Evolutionary conservation across 2,888 invertebrate genomes (phyloP), one percentile per base, ranked within the genome.

Genomic region (Gymnocheta viridis): DNA sequence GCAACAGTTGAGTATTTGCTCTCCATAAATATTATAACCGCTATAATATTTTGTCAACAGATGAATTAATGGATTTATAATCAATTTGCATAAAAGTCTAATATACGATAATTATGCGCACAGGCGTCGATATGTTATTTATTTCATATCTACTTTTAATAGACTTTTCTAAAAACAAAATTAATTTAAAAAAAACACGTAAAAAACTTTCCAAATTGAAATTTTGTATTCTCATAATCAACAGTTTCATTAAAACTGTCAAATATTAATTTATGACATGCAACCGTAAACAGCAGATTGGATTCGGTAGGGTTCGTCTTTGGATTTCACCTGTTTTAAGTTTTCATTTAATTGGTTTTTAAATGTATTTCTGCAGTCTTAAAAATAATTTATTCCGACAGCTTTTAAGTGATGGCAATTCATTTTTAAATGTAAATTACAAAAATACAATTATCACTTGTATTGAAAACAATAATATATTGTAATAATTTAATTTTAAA

Each of bases 381-480:
- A 35, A 47, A 47, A 19, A 19, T 19, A 19, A 19, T 19, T 47
- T 2, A 47, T 47, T 47, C n/a, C 51, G 12, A 38, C 60, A 62
- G n/a, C 60, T 27, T 9, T 35, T 6, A 73, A 60, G 12, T 60
- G 60, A 35, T 51, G 49, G 51, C 70, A 70, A 29, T 3, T 27
- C 29, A 38, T 22, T 10, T 7, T 24, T 14, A 62, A 38, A 17
- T 62, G 62, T 51, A 51, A 62, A 73, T 73, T 60, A 49, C 35
- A 60, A 38, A 47, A 41, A 17, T 56, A 41, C 24, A 54, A 69
- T 69, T 17, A 38, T 51, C 24, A 41, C n/a, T n/a, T n/a, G 24
- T 19, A 19, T 41, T 70, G 24, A 67, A 17, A 41, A 29, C 12
- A 54, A 17, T 27, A 44, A 56, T 14, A 56, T 44, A 29, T 17